Evolutionary conservation across 2,797 vertebrate species (phyloP), one percentile per base, ranked within the genome.

Genomic region (Danio kyathit): DNA sequence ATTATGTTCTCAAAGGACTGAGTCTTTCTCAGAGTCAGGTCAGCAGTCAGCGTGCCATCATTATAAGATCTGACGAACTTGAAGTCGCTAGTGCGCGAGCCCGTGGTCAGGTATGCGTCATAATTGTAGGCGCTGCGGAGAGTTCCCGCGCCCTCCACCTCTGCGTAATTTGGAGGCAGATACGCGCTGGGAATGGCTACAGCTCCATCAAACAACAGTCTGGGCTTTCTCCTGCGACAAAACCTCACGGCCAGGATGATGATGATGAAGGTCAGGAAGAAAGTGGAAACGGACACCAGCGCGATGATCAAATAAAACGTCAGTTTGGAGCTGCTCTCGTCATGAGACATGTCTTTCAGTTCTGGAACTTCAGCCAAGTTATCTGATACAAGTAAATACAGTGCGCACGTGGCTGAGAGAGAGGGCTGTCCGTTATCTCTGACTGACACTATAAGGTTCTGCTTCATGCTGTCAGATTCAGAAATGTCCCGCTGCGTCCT

Each of bases 11-110:
- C 54, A 60, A 63, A 29, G 0, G 48, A 38, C 5, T 65, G 77
- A 43, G 17, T 72, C 54, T 79, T 87, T 43, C 16, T 60, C n/a
- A 83, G n/a, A 19, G 79, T 85, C 40, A 79, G 44, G 41, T 85
- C 81, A 48, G 74, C 59, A 17, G 64, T 74, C 63, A 85, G 49
- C 0, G 79, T 87, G 5, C 57, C 74, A 9, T 86, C 84, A 72
- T 80, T 84, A 65, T 86, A 86, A 63, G 87, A 86, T 76, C 75
- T 89, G 19, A 85, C 60, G 80, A 90, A 90, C 77, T 87, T 89
- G 71, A 92, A 89, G 11, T 89, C 87, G 29, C 87, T 90, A 14
- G 88, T 88, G 2, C 71, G 84, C 10, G 49, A 52, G 49, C 11
- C 29, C 29, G 29, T 29, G 29, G 29, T 29, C 29, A 29, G 29